Evolutionary conservation across 53 echinoderm and acorn worm genomes (phyloP).

Genomic region (Pentamera pediparva): DNA sequence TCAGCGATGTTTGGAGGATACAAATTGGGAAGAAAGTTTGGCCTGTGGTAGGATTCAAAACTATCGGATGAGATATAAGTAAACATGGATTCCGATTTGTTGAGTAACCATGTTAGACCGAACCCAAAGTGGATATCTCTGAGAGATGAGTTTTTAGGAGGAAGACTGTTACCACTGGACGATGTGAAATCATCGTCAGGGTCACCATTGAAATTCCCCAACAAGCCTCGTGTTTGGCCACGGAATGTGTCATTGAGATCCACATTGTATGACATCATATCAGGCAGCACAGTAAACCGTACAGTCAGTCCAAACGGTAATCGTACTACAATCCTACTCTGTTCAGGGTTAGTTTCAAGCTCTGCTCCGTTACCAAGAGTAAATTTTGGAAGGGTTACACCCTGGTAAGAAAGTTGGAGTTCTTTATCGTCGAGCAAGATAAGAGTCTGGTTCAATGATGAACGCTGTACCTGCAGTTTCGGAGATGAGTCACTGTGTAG

Average conservation of each 20-base stretch:
- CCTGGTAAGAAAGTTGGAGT: background rate
- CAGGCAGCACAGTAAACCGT: constrained; percentile 2
- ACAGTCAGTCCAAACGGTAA: constrained; percentile 35
- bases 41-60: constrained; percentile 26
- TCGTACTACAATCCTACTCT: constrained; percentile 23
- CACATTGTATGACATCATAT: constrained; percentile 46
- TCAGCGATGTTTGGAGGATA: constrained; percentile 18
- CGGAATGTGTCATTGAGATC: constrained; percentile 35
- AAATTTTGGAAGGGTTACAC: constrained; percentile 5
- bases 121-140: constrained; percentile 25
- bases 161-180: constrained; percentile 33
- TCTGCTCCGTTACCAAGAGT: constrained; percentile 13
- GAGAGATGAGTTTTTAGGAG: constrained; percentile 21
- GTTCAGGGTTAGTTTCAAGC: constrained; percentile 9
- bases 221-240: constrained; percentile 28
- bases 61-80: constrained; percentile 30
- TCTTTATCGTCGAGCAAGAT: constrained; percentile 38
- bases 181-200: constrained; percentile 46
- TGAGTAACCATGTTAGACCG: constrained; percentile 41
- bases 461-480: constrained; percentile 40
- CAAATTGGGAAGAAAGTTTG: constrained; percentile 39
- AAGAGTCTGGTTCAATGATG: constrained; percentile 32
- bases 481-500: constrained; percentile 33
- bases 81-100: too few relatives aligned
- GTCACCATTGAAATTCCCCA: constrained; percentile 51